phyloP scores from a whole-genome alignment of 2,888 invertebrate species.

The Entomobrya proxima region DNA sequence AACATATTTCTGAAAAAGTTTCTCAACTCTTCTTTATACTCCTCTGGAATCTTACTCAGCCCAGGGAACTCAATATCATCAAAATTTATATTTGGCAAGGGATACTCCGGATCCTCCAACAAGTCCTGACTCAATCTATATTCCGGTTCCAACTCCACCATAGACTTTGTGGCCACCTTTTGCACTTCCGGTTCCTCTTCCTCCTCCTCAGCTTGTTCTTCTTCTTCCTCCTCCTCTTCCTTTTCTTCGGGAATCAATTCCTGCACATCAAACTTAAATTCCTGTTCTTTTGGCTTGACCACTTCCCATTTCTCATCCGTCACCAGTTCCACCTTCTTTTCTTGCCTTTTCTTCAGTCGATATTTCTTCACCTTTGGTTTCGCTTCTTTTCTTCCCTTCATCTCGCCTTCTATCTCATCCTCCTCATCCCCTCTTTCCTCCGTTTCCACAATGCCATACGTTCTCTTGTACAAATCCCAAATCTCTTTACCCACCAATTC shows the following conservation, averaged over 20 bases:
- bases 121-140: constrained; percentile 20
- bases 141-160: not conserved
- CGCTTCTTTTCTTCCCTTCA: not conserved
- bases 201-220: not conserved
- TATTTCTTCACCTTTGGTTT: not conserved
- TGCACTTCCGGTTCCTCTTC: constrained; percentile 2
- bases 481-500: constrained; percentile 6
- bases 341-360: not conserved
- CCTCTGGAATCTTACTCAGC: not conserved
- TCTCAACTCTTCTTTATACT: constrained; percentile 5
- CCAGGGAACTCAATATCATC: constrained; percentile 10
- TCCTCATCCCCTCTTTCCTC: not conserved
- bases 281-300: not conserved
- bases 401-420: too few relatives aligned
- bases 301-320: not conserved
- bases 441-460: not conserved
- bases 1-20: not conserved
- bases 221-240: not conserved
- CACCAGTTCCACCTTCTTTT: not conserved
- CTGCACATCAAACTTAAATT: too few relatives aligned
- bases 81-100: constrained; percentile 8
- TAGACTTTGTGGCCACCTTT: not conserved
- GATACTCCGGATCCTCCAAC: not conserved
- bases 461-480: not conserved
- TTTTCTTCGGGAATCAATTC: not conserved